These are phyloP conservation scores for Forbesichthys agassizii DNA, from an alignment of 2,113 vertebrate genomes.

Conservation along the genomic window DNA sequence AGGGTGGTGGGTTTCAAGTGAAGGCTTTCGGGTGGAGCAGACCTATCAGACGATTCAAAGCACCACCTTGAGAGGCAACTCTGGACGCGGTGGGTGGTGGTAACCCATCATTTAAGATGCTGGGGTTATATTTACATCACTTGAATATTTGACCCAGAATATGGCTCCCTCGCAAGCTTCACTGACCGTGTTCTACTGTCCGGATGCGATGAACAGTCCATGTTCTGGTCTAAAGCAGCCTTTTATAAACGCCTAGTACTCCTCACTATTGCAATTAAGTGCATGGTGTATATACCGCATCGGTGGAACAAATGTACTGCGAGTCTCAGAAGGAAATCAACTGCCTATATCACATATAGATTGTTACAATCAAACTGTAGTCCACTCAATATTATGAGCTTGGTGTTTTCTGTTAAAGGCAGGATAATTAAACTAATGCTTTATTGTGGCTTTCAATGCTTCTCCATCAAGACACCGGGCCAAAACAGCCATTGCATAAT, in stretches of 20 bases:
- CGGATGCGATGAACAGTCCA: neutral
- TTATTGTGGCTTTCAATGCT: slow-evolving; percentile 40
- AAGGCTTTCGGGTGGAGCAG: slow-evolving; percentile 26
- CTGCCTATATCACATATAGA: neutral
- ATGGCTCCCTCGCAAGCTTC: too few relatives aligned
- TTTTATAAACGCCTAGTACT: too few relatives aligned
- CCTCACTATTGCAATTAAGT: too few relatives aligned
- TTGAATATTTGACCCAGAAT: too few relatives aligned
- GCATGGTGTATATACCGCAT: too few relatives aligned
- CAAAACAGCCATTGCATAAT: slow-evolving; percentile 47
- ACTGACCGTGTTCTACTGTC: too few relatives aligned
- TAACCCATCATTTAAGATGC: too few relatives aligned
- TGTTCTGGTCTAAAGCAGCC: neutral
- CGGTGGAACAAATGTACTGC: too few relatives aligned
- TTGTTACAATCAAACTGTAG: neutral
- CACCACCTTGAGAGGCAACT: too few relatives aligned
- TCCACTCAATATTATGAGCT: slow-evolving; percentile 8
- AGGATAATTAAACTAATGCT: slow-evolving; percentile 39
- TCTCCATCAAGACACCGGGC: slow-evolving; percentile 22
- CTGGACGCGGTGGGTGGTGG: too few relatives aligned
- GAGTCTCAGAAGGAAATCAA: too few relatives aligned
- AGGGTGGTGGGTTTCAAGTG: slow-evolving; percentile 35
- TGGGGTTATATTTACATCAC: too few relatives aligned
- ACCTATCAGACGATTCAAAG: slow-evolving; percentile 2
- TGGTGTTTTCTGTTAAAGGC: slow-evolving; percentile 26